Evolutionary conservation across 2,797 vertebrate species (phyloP).

Genomic region (Calcarius lapponicus): DNA sequence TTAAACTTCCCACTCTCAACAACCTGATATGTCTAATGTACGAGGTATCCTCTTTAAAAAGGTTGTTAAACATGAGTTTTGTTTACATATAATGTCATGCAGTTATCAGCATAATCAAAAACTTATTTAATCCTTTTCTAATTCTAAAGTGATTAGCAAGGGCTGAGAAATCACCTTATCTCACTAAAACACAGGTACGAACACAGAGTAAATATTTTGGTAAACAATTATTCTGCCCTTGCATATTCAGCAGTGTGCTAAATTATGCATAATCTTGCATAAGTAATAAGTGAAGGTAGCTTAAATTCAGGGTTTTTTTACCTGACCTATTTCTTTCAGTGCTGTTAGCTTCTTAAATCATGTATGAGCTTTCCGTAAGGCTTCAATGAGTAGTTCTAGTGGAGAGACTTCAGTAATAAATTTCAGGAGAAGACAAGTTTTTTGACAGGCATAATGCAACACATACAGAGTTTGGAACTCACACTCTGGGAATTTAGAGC

Average conservation of each 20-base stretch:
- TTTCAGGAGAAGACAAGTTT: conserved; percentile 85
- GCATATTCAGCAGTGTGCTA: conserved; percentile 87
- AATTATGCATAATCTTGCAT: conserved; percentile 90
- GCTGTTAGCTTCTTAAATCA: conserved; percentile 88
- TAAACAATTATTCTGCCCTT: conserved; percentile 87
- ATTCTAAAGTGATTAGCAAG: conserved; percentile 84
- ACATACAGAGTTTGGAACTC: conserved; percentile 82
- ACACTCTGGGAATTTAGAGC: conserved; percentile 85
- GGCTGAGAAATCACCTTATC: conserved; percentile 83
- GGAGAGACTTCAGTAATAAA: conserved; percentile 85
- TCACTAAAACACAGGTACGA: conserved; percentile 82
- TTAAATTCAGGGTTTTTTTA: conserved; percentile 82
- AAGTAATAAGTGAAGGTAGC: conserved; percentile 87
- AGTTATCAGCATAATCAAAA: conserved; percentile 88
- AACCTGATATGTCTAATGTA: conserved; percentile 59
- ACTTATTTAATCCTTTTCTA: conserved; percentile 79
- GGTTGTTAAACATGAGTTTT: conserved; percentile 87
- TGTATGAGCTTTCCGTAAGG: conserved; percentile 86
- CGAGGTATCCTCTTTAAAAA: conserved; percentile 67
- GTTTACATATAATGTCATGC: conserved; percentile 83
- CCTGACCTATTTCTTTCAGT: conserved; percentile 89
- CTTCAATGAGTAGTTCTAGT: conserved; percentile 85
- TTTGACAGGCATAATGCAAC: conserved; percentile 84
- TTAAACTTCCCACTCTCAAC: conserved; percentile 26
- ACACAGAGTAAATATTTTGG: conserved; percentile 88